Evolutionary conservation across 2,797 vertebrate genomes (phyloP), one percentile per base, ranked within the genome.

Genomic region (Cossypha niveicapilla): DNA sequence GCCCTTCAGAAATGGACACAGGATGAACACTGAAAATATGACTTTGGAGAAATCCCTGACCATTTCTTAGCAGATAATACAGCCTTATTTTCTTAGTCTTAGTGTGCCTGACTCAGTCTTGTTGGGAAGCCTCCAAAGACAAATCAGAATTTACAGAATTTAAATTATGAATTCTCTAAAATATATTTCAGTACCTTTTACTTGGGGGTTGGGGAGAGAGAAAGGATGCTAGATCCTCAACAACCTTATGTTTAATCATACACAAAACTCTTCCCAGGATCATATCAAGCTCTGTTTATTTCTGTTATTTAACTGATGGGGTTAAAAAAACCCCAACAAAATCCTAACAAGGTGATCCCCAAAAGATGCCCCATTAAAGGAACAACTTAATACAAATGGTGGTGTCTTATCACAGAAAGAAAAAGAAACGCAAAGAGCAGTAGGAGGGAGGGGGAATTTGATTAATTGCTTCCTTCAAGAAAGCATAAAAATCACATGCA

Each of bases 391-490:
- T 75, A 62, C 13, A 75, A 90, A 88, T 18, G 27, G 34, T 27
- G 54, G 84, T 77, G 17, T 27, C 22, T 63, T 66, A 74, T n/a
- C 35, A 88, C 27, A 76, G 58, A 34, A 70, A 70, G 37, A 83
- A 45, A 34, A 70, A 70, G 37, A 80, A 45, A 79, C 2, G 3
- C 10, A 73, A 63, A 89, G 82, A 85, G 57, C 72, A 83, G 37
- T 25, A 85, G 39, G 62, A 75, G 60, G 28, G 60, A 93, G 28
- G 34, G 19, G 42, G 18, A 61, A 91, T 72, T 53, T 74, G 68
- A 87, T 82, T 82, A 87, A 93, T 83, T 93, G 61, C 61, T 93
- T 76, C 79, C 68, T 91, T 92, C 65, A 83, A 83, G 34, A 51
- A 68, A 90, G 41, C n/a, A 63, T 41, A 88, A 94, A 87, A 82